Evolutionary conservation across 2,888 invertebrate genomes (phyloP).

Genomic region (Polyommatus iphigenia): DNA sequence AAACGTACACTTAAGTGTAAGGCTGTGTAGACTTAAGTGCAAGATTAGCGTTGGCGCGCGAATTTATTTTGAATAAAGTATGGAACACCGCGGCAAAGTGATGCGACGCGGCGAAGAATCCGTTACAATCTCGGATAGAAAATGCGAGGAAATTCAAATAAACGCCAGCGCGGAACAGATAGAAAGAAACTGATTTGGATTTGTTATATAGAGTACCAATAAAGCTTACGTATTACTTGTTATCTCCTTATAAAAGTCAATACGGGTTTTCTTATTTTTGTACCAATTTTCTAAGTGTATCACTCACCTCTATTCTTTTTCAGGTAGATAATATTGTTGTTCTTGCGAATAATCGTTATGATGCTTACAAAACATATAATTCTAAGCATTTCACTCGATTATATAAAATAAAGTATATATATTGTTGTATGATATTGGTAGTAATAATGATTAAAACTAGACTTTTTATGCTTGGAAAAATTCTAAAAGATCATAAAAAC

Average conservation of each 20-base stretch:
- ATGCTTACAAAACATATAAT: neutral
- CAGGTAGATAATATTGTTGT: neutral
- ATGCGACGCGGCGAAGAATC: conserved; percentile 44
- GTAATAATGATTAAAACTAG: too few relatives aligned
- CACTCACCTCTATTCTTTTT: neutral
- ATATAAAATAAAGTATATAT: neutral
- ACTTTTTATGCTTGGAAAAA: too few relatives aligned
- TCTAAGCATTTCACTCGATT: neutral
- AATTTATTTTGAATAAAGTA: conserved; percentile 27
- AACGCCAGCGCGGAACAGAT: conserved; percentile 52
- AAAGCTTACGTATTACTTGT: conserved; percentile 29
- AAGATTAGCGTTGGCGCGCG: conserved; percentile 28
- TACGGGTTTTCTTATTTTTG: neutral
- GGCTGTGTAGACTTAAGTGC: conserved; percentile 5
- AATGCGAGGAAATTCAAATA: conserved; percentile 61
- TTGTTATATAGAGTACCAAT: conserved; percentile 41
- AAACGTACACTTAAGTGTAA: neutral
- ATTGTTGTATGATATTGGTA: too few relatives aligned
- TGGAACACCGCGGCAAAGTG: conserved; percentile 36
- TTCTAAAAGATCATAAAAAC: neutral
- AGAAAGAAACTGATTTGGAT: conserved; percentile 54
- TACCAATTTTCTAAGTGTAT: neutral
- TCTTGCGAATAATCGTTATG: neutral
- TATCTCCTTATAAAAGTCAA: conserved; percentile 18
- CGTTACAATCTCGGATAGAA: conserved; percentile 47